A percentile compares a stretch with the other conserved stretches of the same genome.
Evolutionary conservation across 1,140 invertebrate species (phyloP).

Genomic region (Macrobrachium nipponense): DNA sequence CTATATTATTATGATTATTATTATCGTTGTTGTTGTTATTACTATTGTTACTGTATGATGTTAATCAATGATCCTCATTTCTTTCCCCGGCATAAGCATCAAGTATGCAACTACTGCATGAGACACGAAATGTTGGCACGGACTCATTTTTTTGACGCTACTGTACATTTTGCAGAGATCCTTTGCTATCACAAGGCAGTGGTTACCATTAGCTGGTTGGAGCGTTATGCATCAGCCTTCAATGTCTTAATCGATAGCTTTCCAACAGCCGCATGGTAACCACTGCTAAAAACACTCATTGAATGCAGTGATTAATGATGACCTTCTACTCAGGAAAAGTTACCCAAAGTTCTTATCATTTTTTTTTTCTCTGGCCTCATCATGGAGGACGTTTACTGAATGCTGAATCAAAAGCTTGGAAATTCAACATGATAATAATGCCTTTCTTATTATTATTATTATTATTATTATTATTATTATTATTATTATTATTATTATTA

Average conservation of each 20-base stretch:
- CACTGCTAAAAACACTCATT: slow-evolving; percentile 30
- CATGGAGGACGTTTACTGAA: slow-evolving; percentile 31
- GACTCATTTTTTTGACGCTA: slow-evolving; percentile 15
- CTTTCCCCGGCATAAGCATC: slow-evolving; percentile 58
- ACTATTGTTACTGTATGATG: background rate
- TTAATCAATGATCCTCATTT: slow-evolving; percentile 42
- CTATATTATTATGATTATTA: background rate
- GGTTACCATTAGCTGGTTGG: slow-evolving; percentile 54
- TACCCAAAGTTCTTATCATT: slow-evolving; percentile 16
- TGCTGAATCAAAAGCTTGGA: background rate
- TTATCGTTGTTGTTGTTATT: background rate
- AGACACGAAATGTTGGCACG: slow-evolving; percentile 57
- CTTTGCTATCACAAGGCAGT: slow-evolving; percentile 47
- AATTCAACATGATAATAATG: too few relatives aligned
- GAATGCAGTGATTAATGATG: slow-evolving; percentile 49
- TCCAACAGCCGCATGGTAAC: slow-evolving; percentile 55
- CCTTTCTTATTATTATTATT: slow-evolving; percentile 9
- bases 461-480: slow-evolving; percentile 3
- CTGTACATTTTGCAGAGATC: slow-evolving; percentile 4
- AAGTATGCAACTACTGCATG: slow-evolving; percentile 59
- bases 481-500: slow-evolving; percentile 29
- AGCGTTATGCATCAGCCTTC: slow-evolving; percentile 43
- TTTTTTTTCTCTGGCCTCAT: slow-evolving; percentile 23
- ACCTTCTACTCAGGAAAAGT: slow-evolving; percentile 56
- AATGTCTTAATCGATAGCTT: slow-evolving; percentile 42